These are phyloP conservation scores for Cyprinodon tularosa DNA, from an alignment of 2,113 vertebrate genomes.

Conservation along the genomic window DNA sequence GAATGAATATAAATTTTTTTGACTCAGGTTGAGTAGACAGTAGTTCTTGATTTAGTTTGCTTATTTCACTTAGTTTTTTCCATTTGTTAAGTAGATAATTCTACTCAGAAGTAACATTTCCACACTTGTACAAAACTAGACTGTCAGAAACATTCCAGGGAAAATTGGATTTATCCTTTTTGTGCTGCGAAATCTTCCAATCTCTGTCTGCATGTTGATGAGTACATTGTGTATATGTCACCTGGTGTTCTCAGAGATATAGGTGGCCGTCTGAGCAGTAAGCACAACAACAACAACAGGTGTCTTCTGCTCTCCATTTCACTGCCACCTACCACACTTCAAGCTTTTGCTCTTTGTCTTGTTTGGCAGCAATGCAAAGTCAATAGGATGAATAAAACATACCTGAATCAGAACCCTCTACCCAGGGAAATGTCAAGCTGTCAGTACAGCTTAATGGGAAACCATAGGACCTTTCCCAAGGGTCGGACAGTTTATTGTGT, in stretches of 20 bases:
- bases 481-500: slow-evolving; percentile 55
- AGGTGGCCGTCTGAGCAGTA: slow-evolving; percentile 50
- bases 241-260: slow-evolving; percentile 47
- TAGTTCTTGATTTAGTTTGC: neutral
- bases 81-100: neutral
- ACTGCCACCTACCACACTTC: slow-evolving; percentile 45
- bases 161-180: slow-evolving; percentile 44
- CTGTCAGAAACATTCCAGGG: slow-evolving; percentile 19
- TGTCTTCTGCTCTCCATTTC: slow-evolving; percentile 55
- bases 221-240: slow-evolving; percentile 66
- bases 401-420: slow-evolving; percentile 69
- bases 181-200: slow-evolving; percentile 35
- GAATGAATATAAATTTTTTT: neutral
- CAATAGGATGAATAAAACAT: slow-evolving; percentile 82
- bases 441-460: slow-evolving; percentile 74
- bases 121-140: slow-evolving; percentile 14
- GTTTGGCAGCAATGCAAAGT: slow-evolving; percentile 62
- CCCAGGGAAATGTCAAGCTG: slow-evolving; percentile 78
- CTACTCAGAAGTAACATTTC: slow-evolving; percentile 20
- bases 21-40: neutral
- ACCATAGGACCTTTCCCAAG: slow-evolving; percentile 60
- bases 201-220: slow-evolving; percentile 52
- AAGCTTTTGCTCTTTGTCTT: slow-evolving; percentile 54
- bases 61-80: neutral
- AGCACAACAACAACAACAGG: slow-evolving; percentile 61